Evolutionary conservation across 2,888 invertebrate species (phyloP).

Genomic region (Amiota minor): DNA sequence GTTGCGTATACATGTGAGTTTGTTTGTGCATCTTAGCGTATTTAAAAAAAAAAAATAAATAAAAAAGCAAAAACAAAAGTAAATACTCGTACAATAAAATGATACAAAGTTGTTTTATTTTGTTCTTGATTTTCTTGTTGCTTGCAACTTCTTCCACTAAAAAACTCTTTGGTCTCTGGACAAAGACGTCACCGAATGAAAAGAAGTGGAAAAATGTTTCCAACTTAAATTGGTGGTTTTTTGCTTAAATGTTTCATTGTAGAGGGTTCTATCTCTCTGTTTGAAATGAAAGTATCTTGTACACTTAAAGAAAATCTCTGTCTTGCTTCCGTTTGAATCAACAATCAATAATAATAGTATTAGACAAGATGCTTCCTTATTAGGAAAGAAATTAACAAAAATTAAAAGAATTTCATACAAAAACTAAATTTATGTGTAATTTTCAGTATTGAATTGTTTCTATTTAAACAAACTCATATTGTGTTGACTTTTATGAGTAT

Average conservation of each 20-base stretch:
- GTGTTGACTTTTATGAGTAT: too few relatives aligned
- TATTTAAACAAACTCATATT: too few relatives aligned
- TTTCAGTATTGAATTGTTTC: too few relatives aligned
- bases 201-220: constrained; percentile 46
- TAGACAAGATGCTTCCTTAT: too few relatives aligned
- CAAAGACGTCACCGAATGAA: not conserved
- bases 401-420: too few relatives aligned
- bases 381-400: too few relatives aligned
- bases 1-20: constrained; percentile 1
- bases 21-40: not conserved
- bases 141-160: not conserved
- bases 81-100: constrained; percentile 22
- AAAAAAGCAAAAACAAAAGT: constrained; percentile 1
- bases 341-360: too few relatives aligned
- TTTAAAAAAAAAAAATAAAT: not conserved
- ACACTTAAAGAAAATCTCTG: too few relatives aligned
- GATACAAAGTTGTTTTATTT: constrained; percentile 23
- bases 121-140: constrained; percentile 2
- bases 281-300: too few relatives aligned
- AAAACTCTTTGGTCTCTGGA: not conserved
- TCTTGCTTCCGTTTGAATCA: too few relatives aligned
- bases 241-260: constrained; percentile 66
- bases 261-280: not conserved
- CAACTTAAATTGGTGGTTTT: constrained; percentile 59
- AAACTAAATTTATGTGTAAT: too few relatives aligned